Evolutionary conservation across 2,888 invertebrate species (phyloP), one percentile per base, ranked within the genome.

Genomic region (Orchesellides sinensis): DNA sequence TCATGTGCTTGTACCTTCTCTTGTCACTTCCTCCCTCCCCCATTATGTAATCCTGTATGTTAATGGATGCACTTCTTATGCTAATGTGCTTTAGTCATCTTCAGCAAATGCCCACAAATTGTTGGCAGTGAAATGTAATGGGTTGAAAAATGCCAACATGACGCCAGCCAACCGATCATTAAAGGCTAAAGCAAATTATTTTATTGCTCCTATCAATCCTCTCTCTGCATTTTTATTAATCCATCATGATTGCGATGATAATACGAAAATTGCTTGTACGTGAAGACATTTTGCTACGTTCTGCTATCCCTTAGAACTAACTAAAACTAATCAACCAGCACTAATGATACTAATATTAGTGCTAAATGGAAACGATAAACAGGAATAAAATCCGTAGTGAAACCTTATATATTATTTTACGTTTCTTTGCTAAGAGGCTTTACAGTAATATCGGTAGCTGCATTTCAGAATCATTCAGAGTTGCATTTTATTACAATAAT

Each of bases 1-100:
- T 54, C 8, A 14, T 25, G 10, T 23, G 54, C 25, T 25, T 54
- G 25, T 25, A 25, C 25, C 23, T 6, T 19, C 49, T 63, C 56
- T 59, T 73, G 73, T 49, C 73, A 49, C 49, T 73, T 73, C 73
- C 73, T 63, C 45, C 45, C 72, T 69, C 54, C 52, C 21, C 21
- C 25, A 49, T 72, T 72, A 59, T 72, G 72, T 29, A 72, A 72
- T 72, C 29, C 27, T 40, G 56, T 21, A 56, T 35, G 56, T 59
- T 59, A 59, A 72, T 72, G 72, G 45, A 35, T 72, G n/a, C n/a
- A 59, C 21, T 45, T 59, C 17, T 14, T 56, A 72, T 59, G 72
- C 12, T 72, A 72, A 72, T 59, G 6, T 19, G n/a, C 2, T 45
- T 25, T 12, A 40, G 1, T 72, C 40, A 32, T 29, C 61, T 35